phyloP scores from a whole-genome alignment of 2,888 invertebrate genomes.

The Temnothorax rugatulus region DNA sequence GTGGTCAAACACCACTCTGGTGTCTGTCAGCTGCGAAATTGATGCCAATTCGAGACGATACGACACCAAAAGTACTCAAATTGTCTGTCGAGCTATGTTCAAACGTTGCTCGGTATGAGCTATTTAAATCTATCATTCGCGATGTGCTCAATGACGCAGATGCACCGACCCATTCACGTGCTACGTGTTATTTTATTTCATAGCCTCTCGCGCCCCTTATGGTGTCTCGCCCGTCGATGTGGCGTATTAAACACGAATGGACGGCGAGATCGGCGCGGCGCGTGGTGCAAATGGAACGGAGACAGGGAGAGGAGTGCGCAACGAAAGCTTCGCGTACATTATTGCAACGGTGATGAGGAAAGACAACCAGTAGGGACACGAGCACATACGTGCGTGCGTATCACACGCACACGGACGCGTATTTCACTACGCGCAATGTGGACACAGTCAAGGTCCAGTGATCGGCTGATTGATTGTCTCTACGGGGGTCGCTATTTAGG shows the following conservation, averaged over 20 bases:
- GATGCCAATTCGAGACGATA: not conserved
- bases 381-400: not conserved
- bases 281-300: constrained; percentile 52
- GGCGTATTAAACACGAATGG: constrained; percentile 74
- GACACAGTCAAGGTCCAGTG: constrained; percentile 86
- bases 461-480: constrained; percentile 85
- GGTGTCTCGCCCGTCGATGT: constrained; percentile 74
- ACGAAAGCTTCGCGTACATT: constrained; percentile 67
- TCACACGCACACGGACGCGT: constrained; percentile 62
- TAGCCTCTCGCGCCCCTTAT: constrained; percentile 78
- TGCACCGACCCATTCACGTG: constrained; percentile 75
- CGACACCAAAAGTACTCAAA: not conserved
- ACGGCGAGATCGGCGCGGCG: constrained; percentile 63
- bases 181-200: constrained; percentile 80
- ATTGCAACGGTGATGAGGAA: constrained; percentile 58
- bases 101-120: not conserved
- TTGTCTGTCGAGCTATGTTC: not conserved
- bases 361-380: constrained; percentile 39
- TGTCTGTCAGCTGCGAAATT: not conserved
- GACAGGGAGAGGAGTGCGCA: constrained; percentile 44
- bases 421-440: constrained; percentile 83
- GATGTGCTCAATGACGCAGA: constrained; percentile 74
- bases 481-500: constrained; percentile 84
- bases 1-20: not conserved
- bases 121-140: constrained; percentile 42